Evolutionary conservation across 1,140 invertebrate species (phyloP), one percentile per base, ranked within the genome.

Genomic region (Meloidogyne hapla): DNA sequence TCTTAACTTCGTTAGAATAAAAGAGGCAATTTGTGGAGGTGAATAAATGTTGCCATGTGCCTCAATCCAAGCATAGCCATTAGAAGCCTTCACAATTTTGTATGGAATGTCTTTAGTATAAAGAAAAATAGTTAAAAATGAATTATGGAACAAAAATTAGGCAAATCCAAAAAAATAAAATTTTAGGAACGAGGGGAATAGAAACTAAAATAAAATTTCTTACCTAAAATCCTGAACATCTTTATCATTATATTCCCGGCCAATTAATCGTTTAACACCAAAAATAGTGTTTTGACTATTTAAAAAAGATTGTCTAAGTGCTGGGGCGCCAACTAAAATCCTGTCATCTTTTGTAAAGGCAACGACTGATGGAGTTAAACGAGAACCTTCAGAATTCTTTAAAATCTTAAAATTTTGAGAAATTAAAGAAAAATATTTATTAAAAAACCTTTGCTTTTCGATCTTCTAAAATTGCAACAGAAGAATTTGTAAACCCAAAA

Each of bases 31-130:
- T 89, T 97, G 94, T 88, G 93, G 94, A 28, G 95, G 95, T 1
- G 94, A 95, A 86, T 96, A 96, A 83, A 94, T 90, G 89, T 96
- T 96, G 18, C 94, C 94, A 88, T 97, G 93, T 81, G 91, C 92
- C 89, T 98, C 93, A 13, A 99, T 92, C 97, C 97, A 99, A 48
- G 96, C 97, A 90, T 99, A 97, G n/a, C 97, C 96, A 90, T 99
- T 99, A 1, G 94, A 94, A 42, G 40, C 9, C 88, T 91, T 92
- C 0, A 97, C 93, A 80, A 99, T 98, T 91, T 99, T 99, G 87
- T 95, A 99, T 0, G 96, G 93, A 13, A 97, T 91, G 84, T 92
- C 93, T 89, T 95, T 94, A 91, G 93, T 94, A 83, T 13, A 87
- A 80, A 69, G n/a, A 8, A 42, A 8, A 10, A n/a, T n/a, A n/a